Conservation (phyloP, 2,888 invertebrate species). For the Nomada ferruginata region DNA sequence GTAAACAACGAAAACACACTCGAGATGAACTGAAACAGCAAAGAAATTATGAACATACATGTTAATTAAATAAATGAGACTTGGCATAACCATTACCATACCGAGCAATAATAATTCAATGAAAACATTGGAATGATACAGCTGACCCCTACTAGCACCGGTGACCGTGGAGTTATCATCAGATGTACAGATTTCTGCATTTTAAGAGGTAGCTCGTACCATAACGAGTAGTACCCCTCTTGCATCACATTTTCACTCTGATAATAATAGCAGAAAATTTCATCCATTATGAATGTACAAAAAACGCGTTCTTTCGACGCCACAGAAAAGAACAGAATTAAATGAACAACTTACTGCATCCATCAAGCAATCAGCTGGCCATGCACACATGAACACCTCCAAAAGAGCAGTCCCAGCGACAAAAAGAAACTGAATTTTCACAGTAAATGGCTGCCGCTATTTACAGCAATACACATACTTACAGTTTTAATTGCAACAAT, state of each 20-base stretch:
- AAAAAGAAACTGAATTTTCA: constrained; percentile 66
- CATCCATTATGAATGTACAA: too few relatives aligned
- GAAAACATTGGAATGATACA: constrained; percentile 64
- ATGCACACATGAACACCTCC: constrained; percentile 71
- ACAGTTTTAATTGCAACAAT: too few relatives aligned
- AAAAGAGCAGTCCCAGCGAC: constrained; percentile 58
- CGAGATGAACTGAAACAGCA: constrained; percentile 59
- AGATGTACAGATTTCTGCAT: constrained; percentile 34
- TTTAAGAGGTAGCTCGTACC: constrained; percentile 30
- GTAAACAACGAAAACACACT: constrained; percentile 65
- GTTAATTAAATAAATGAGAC: background rate
- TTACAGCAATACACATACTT: too few relatives aligned
- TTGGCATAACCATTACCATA: background rate
- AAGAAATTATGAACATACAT: too few relatives aligned
- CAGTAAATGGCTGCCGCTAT: constrained; percentile 60
- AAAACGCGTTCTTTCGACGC: too few relatives aligned
- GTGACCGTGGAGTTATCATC: constrained; percentile 51
- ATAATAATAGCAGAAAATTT: background rate
- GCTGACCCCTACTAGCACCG: constrained; percentile 49
- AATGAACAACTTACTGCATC: constrained; percentile 51
- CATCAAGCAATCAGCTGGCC: constrained; percentile 73
- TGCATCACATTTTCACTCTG: constrained; percentile 37
- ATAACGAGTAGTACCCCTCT: constrained; percentile 34
- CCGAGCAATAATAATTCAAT: constrained; percentile 60
- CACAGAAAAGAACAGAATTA: too few relatives aligned